Base-by-base conservation (phyloP, 2,797 vertebrate species). In the Naso thynnoides region DNA sequence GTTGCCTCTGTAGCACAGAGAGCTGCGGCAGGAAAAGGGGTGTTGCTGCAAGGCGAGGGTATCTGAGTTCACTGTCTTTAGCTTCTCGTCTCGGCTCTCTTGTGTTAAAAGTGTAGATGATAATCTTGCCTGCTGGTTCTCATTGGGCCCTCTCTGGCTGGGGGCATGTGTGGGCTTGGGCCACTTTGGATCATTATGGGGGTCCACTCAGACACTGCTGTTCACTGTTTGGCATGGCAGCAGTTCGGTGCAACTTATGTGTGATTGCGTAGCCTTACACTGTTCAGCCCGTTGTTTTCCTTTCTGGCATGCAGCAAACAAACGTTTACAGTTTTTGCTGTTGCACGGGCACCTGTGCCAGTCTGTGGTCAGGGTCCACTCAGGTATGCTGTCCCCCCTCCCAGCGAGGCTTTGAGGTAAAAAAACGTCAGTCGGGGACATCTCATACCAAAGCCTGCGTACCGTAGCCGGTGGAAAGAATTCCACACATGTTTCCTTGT, bases 41-140 rank as follows among this genome's bases (percentile, higher is more conserved):
- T 86, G 84, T 87, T 90, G 86, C 87, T 87, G 74, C 57, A 72
- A 73, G 82, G 70, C 74, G 69, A 86, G 92, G 91, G 89, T 91
- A 92, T 92, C 87, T 88, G 82, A 93, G 89, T 93, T 92, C 91
- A 92, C 85, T 71, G 86, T 84, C 85, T 86, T 61, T 21, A 18
- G 53, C 80, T 56, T 54, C 86, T 81, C 49, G 65, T 72, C 74
- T 85, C 54, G 49, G 63, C 78, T 70, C 73, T 84, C 79, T 60
- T 42, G 38, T 48, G 77, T 86, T 73, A 62, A 83, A 85, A 77
- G 76, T 79, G 62, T 76, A 78, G 86, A 89, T 89, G 45, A 66
- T 86, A 84, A 86, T 87, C 83, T 78, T 66, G 15, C 50, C 81
- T 67, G 79, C 78, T 78, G 80, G 69, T 89, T 86, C 81, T 87